Evolutionary conservation across 1,140 invertebrate genomes (phyloP).

Genomic region (Diprion similis): DNA sequence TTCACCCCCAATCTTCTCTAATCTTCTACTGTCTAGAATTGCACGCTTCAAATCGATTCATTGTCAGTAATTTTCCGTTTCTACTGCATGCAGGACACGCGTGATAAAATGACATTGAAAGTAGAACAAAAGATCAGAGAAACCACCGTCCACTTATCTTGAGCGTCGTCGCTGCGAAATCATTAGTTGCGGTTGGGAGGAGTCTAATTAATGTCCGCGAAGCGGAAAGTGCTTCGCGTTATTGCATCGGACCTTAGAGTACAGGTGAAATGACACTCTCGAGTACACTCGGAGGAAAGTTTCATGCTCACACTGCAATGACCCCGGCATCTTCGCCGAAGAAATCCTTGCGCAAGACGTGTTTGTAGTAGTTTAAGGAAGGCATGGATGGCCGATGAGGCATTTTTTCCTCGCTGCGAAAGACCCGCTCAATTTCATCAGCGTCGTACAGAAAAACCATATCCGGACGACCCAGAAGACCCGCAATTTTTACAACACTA

Average conservation of each 20-base stretch:
- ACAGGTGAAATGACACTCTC: too few relatives aligned
- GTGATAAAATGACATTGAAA: too few relatives aligned
- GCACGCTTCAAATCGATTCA: too few relatives aligned
- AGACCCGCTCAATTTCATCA: conserved; percentile 77
- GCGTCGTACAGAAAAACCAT: conserved; percentile 81
- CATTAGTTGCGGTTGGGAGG: not conserved
- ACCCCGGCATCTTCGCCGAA: conserved; percentile 75
- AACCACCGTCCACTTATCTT: too few relatives aligned
- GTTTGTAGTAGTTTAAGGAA: conserved; percentile 80
- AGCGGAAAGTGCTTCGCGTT: not conserved
- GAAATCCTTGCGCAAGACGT: conserved; percentile 74
- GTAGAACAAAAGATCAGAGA: too few relatives aligned
- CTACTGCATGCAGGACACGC: too few relatives aligned
- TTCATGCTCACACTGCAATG: conserved; percentile 76
- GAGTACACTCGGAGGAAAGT: not conserved
- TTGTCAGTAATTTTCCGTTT: too few relatives aligned
- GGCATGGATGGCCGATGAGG: conserved; percentile 81
- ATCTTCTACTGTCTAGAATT: too few relatives aligned
- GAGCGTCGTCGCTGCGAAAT: not conserved
- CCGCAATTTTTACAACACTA: conserved; percentile 76
- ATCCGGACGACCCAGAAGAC: conserved; percentile 78
- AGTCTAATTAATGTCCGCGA: not conserved
- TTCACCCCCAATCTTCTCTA: too few relatives aligned
- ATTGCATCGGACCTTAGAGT: too few relatives aligned
- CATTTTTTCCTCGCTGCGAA: conserved; percentile 76